Evolutionary conservation across 2,113 vertebrate genomes (phyloP).

Genomic region (Pedionomus torquatus): DNA sequence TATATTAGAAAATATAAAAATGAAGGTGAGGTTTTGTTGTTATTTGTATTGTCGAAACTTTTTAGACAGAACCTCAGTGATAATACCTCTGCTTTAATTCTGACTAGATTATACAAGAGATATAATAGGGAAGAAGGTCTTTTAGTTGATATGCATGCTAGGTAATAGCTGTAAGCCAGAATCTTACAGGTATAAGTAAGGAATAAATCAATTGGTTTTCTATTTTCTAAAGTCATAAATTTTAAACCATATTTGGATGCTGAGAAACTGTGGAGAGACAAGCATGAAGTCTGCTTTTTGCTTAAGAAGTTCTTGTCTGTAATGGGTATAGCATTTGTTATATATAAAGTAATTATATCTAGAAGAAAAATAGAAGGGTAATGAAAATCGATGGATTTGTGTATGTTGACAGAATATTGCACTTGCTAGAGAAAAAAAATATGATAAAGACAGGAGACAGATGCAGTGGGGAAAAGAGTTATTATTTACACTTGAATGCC

Average conservation of each 20-base stretch:
- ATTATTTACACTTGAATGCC: not conserved
- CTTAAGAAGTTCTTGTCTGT: not conserved
- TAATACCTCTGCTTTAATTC: not conserved
- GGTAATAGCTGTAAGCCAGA: not conserved
- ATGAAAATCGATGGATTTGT: conserved; percentile 19
- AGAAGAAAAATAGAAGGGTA: not conserved
- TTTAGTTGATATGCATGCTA: not conserved
- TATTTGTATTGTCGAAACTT: not conserved
- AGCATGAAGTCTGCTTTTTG: not conserved
- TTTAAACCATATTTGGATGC: not conserved
- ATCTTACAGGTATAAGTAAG: not conserved
- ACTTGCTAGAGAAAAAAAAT: not conserved
- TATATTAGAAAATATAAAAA: not conserved
- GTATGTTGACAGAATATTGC: not conserved
- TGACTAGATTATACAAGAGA: not conserved
- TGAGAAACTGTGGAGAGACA: not conserved
- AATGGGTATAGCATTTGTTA: not conserved
- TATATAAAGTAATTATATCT: not conserved
- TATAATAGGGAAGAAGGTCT: not conserved
- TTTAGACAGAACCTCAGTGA: not conserved
- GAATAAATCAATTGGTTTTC: not conserved
- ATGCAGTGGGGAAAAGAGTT: not conserved
- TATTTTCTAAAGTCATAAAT: not conserved
- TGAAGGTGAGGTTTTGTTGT: not conserved
- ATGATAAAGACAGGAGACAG: not conserved